Evolutionary conservation across 2,797 vertebrate species (phyloP), one percentile per base, ranked within the genome.

Genomic region (Chanos chanos): DNA sequence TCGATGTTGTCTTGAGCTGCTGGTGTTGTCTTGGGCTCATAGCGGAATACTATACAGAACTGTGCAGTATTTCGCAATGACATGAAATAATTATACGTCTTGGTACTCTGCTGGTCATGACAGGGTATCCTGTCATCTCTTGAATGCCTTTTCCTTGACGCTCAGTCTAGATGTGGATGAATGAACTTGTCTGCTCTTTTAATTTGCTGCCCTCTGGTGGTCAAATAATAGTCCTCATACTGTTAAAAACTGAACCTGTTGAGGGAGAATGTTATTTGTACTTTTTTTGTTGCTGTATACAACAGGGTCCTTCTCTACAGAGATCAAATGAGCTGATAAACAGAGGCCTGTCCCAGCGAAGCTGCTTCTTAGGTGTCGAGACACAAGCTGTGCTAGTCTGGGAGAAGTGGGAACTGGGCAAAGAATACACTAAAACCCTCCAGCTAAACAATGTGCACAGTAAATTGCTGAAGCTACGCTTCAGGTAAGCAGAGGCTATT

Each of bases 381-480:
- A 89, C 90, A 0, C 72, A 70, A 0, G 45, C 84, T 61, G 86
- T 89, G 50, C 80, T 97, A 54, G 69, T 84, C 1, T 98, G 95
- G 95, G 85, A 75, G 55, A 82, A 81, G 80, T 98, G 95, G 95
- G 84, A 90, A 4, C 64, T 83, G 1, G 91, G 84, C 10, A 80
- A 73, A 70, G 91, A 95, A 75, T 83, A 78, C 77, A 92, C 87
- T n/a, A 93, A 89, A 77, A 86, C 74, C 9, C 72, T 97, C 54
- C 66, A 77, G 30, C 75, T 98, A 70, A 96, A 90, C 87, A 98
- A 95, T 10, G 68, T 90, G 6, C 77, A 88, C 24, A 65, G 76
- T 70, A 94, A 89, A 82, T 87, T 77, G 22, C 90, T 93, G 77
- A 96, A 89, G 79, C 82, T 97, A 21, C 87, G 71, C 28, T 87